Evolutionary conservation across 2,888 invertebrate species (phyloP).

Genomic region (Allolobophora icterica): DNA sequence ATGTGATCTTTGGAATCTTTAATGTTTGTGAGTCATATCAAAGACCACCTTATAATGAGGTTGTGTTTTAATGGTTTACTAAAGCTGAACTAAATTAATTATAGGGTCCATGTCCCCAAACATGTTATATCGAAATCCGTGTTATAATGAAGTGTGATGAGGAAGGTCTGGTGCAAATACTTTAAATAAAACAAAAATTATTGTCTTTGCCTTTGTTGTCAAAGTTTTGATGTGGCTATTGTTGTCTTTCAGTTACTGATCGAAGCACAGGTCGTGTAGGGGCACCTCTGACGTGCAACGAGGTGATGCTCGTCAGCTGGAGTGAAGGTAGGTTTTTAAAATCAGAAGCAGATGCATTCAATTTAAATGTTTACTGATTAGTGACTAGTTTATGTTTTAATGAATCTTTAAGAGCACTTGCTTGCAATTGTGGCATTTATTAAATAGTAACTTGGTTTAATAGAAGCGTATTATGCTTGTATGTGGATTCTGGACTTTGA

Average conservation of each 20-base stretch:
- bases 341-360: background rate
- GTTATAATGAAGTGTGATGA: no score
- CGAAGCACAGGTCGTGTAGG: constrained; percentile 84
- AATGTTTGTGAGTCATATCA: no score
- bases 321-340: constrained; percentile 74
- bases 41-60: no score
- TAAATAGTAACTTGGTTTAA: background rate
- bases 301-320: constrained; percentile 88
- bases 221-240: background rate
- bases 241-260: constrained; percentile 68
- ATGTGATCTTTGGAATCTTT: no score
- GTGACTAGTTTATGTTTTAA: background rate
- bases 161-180: no score
- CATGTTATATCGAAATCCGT: no score
- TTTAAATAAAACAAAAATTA: background rate
- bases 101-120: no score
- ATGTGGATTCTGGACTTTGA: no score
- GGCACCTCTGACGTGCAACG: constrained; percentile 82
- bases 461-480: background rate
- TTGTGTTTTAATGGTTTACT: no score
- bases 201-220: constrained; percentile 9
- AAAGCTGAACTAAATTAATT: no score
- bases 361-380: background rate
- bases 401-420: background rate
- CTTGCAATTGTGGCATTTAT: background rate